phyloP scores from a whole-genome alignment of 1,140 invertebrate species.

The Choristoneura fumiferana region DNA sequence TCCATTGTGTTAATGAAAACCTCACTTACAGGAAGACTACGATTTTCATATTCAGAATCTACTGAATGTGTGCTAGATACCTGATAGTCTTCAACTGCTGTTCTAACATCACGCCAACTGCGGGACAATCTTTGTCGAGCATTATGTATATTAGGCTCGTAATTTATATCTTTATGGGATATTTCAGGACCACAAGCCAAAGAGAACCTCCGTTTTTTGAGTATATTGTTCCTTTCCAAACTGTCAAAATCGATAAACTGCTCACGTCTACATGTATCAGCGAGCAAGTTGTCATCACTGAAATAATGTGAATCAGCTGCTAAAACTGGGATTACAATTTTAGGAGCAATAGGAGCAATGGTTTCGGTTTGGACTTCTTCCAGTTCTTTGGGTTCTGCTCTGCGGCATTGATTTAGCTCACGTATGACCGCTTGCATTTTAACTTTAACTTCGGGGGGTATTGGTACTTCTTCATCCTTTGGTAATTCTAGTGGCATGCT shows the following conservation, averaged over 20 bases:
- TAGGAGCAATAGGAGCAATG: constrained; percentile 46
- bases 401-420: constrained; percentile 72
- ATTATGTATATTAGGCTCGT: constrained; percentile 31
- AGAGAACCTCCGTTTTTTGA: constrained; percentile 61
- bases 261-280: constrained; percentile 36
- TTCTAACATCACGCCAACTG: constrained; percentile 66
- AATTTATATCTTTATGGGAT: constrained; percentile 33
- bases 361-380: constrained; percentile 42
- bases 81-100: constrained; percentile 35
- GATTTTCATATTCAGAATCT: constrained; percentile 21
- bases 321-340: constrained; percentile 68
- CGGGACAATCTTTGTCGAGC: constrained; percentile 45
- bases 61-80: constrained; percentile 2
- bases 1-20: constrained; percentile 73
- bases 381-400: constrained; percentile 55
- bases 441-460: constrained; percentile 75
- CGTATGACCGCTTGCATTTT: constrained; percentile 80
- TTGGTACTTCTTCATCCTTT: constrained; percentile 42
- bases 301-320: constrained; percentile 59
- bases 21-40: constrained; percentile 35
- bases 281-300: constrained; percentile 50
- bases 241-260: constrained; percentile 83
- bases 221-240: constrained; percentile 80
- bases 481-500: constrained; percentile 29
- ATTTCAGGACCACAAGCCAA: constrained; percentile 58